Percentiles rank a stretch among this genome's conserved stretches.
Conservation (phyloP, 2,113 vertebrate genomes). For the Tichodroma muraria region DNA sequence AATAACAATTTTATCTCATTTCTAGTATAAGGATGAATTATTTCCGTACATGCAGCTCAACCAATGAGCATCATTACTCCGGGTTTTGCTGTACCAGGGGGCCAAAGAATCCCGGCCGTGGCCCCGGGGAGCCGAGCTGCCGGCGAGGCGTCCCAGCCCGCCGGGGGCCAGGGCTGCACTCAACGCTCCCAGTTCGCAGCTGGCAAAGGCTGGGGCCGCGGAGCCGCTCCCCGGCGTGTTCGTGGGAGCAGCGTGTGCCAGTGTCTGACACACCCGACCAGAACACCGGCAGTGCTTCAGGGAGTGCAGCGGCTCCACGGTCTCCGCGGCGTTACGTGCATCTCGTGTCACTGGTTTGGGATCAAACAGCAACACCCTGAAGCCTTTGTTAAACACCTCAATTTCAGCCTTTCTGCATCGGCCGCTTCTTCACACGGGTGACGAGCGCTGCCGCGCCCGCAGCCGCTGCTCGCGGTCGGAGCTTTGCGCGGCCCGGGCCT, state of each 20-base stretch:
- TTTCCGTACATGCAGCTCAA: accelerated
- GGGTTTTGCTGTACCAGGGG: not conserved
- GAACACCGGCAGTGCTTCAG: too few species aligned
- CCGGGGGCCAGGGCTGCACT: not conserved
- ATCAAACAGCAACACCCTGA: not conserved
- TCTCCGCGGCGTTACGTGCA: too few species aligned
- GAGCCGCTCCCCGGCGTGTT: too few species aligned
- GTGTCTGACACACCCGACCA: too few species aligned
- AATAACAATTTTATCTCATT: not conserved
- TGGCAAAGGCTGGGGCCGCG: not conserved
- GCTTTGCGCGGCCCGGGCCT: accelerated
- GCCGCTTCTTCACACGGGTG: accelerated
- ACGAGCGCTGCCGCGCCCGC: not conserved
- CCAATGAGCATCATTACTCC: accelerated
- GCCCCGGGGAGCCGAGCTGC: not conserved
- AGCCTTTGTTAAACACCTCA: not conserved
- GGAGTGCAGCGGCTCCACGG: too few species aligned
- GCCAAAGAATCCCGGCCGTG: not conserved
- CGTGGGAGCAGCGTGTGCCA: too few species aligned
- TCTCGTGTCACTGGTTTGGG: accelerated
- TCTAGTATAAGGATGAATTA: accelerated
- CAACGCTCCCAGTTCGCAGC: accelerated
- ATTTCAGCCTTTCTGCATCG: not conserved
- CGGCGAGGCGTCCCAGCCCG: too few species aligned
- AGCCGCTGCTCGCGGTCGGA: not conserved